These are phyloP conservation scores for Hyles euphorbiae DNA, from an alignment of 1,140 invertebrate species.

Conservation along the genomic window DNA sequence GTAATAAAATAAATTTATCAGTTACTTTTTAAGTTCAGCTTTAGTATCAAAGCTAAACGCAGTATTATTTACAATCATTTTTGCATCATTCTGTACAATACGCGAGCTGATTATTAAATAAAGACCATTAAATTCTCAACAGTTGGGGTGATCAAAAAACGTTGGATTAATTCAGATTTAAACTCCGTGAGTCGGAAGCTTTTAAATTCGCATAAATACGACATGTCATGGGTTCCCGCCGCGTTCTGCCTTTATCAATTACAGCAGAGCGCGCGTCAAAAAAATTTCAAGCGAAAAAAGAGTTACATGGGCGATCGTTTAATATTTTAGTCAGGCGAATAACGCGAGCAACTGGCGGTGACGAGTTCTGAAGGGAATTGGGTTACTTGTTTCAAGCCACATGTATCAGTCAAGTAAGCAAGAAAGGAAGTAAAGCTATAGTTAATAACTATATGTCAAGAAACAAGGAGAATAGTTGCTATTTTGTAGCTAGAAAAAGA, in stretches of 20 bases:
- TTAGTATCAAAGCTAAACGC: too few relatives aligned
- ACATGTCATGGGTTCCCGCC: conserved; percentile 50
- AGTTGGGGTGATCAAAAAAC: conserved; percentile 36
- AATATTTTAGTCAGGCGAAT: conserved; percentile 42
- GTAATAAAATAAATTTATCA: too few relatives aligned
- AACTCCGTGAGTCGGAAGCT: conserved; percentile 55
- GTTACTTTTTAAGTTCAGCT: too few relatives aligned
- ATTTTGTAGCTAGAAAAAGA: too few relatives aligned
- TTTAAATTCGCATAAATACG: conserved; percentile 68
- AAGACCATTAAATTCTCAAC: conserved; percentile 33
- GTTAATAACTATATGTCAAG: too few relatives aligned
- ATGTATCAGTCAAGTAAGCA: too few relatives aligned
- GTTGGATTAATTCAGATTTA: conserved; percentile 59
- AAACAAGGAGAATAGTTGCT: too few relatives aligned
- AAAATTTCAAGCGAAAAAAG: conserved; percentile 41
- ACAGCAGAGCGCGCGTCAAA: conserved; percentile 48
- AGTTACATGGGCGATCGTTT: conserved; percentile 37
- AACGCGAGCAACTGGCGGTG: conserved; percentile 1
- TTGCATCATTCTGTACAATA: too few relatives aligned
- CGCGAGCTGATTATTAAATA: conserved; percentile 23
- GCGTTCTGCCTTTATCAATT: conserved; percentile 65
- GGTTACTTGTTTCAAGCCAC: too few relatives aligned
- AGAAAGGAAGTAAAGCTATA: too few relatives aligned
- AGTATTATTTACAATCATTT: too few relatives aligned
- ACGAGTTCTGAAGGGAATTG: too few relatives aligned